Evolutionary conservation across 2,797 vertebrate genomes (phyloP), one percentile per base, ranked within the genome.

Genomic region (Kryptopterus vitreolus): DNA sequence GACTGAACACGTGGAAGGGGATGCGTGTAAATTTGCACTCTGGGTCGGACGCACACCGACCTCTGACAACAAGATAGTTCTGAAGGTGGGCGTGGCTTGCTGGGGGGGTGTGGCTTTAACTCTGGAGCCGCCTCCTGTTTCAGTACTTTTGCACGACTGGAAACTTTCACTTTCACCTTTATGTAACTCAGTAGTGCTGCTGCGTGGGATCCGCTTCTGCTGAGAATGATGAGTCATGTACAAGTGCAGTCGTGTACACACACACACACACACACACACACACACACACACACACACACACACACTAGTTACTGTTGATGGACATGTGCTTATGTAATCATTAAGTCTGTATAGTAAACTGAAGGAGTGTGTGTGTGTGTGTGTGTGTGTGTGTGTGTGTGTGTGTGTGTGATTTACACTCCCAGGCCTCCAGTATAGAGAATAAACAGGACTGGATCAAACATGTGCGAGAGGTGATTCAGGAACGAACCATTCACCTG

Each of bases 61-160:
- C 78, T 98, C 97, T 55, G 98, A 99, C 91, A 99, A 98, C 91
- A 99, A 99, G 93, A 98, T 99, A 72, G 97, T 99, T 82, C 95
- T 99, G 35, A 99, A 99, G 97, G 98, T 99, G 94, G 9, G 46
- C 26, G 13, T 20, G 38, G 38, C 38, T 43, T 43, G n/a, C n/a
- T n/a, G n/a, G n/a, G n/a, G n/a, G n/a, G n/a, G n/a, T n/a, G n/a
- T n/a, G n/a, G n/a, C n/a, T n/a, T 26, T 61, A 11, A 48, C 6
- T 1, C 69, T 33, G 69, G 12, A 53, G 33, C 50, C 69, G 13
- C 22, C 48, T 71, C 29, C 58, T 61, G 58, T 5, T 72, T n/a
- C 12, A 53, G 33, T 4, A 52, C 46, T 7, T 71, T 53, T 22
- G 20, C 29, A n/a, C 16, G 16, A 70, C 26, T 31, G 24, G 31